Conservation (phyloP, 2,113 vertebrate genomes). For the Nibea coibor region DNA sequence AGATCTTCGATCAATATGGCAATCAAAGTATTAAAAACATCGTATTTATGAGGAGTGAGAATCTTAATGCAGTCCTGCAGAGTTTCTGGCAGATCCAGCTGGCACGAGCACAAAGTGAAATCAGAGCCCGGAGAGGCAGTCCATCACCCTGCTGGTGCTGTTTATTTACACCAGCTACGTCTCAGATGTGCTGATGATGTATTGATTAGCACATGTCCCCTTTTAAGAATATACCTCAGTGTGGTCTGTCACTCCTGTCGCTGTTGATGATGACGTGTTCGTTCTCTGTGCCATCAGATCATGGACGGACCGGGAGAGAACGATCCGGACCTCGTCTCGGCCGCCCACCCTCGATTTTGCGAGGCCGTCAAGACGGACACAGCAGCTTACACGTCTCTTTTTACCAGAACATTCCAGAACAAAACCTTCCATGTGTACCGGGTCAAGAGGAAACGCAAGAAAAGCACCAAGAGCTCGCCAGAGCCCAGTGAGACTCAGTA, state of each 20-base stretch:
- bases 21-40: not conserved
- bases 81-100: conserved; percentile 15
- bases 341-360: conserved; percentile 92
- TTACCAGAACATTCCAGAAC: conserved; percentile 93
- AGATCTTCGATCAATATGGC: conserved; percentile 4
- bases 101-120: conserved; percentile 22
- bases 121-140: conserved; percentile 6
- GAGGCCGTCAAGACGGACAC: conserved; percentile 90
- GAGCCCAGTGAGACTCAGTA: conserved; percentile 52
- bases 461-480: conserved; percentile 58
- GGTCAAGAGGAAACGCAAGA: conserved; percentile 84
- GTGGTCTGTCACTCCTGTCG: not conserved
- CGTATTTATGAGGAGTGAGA: conserved; percentile 13
- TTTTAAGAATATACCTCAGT: not conserved
- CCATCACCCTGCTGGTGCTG: conserved; percentile 4
- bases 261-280: not conserved
- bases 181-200: not conserved
- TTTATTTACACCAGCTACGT: conserved; percentile 1
- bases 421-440: conserved; percentile 97
- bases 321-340: conserved; percentile 86
- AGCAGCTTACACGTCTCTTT: conserved; percentile 83
- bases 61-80: conserved; percentile 1
- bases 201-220: not conserved
- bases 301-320: conserved; percentile 95
- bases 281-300: conserved; percentile 78